Conservation (phyloP, 2,888 invertebrate species). For the Megalurothrips usitatus region DNA sequence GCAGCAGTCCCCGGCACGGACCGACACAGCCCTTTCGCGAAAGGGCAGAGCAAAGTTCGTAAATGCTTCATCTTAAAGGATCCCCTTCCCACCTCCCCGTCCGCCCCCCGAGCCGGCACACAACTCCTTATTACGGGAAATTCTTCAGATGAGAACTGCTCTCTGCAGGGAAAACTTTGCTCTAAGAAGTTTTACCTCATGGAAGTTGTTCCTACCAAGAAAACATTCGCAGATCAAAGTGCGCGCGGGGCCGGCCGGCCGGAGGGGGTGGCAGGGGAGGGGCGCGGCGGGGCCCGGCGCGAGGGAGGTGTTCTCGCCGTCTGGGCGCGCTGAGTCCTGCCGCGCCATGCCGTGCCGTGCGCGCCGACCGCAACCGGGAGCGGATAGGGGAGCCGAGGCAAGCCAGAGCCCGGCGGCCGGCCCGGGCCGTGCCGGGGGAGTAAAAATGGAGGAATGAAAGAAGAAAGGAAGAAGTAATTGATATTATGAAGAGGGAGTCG, state of each 20-base stretch:
- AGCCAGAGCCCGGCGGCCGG: too few relatives aligned
- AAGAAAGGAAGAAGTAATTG: slow-evolving; percentile 25
- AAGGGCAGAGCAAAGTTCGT: not conserved
- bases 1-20: not conserved
- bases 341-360: not conserved
- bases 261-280: not conserved
- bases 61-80: slow-evolving; percentile 21
- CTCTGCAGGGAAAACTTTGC: slow-evolving; percentile 24
- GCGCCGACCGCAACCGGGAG: slow-evolving; percentile 3
- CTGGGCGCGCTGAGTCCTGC: too few relatives aligned
- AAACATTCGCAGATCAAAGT: slow-evolving; percentile 26
- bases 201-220: slow-evolving; percentile 26
- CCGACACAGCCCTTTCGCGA: not conserved
- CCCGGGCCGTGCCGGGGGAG: not conserved
- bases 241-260: not conserved
- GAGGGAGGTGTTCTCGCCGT: not conserved
- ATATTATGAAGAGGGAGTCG: slow-evolving; percentile 23
- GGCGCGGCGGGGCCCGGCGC: not conserved
- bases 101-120: slow-evolving; percentile 1
- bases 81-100: not conserved
- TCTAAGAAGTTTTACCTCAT: slow-evolving; percentile 23
- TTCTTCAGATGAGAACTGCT: slow-evolving; percentile 26
- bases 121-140: slow-evolving; percentile 25
- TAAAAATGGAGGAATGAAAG: slow-evolving; percentile 25
- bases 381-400: not conserved